Evolutionary conservation across 1,140 invertebrate species (phyloP), one percentile per base, ranked within the genome.

Genomic region (Drosophila tropicalis): DNA sequence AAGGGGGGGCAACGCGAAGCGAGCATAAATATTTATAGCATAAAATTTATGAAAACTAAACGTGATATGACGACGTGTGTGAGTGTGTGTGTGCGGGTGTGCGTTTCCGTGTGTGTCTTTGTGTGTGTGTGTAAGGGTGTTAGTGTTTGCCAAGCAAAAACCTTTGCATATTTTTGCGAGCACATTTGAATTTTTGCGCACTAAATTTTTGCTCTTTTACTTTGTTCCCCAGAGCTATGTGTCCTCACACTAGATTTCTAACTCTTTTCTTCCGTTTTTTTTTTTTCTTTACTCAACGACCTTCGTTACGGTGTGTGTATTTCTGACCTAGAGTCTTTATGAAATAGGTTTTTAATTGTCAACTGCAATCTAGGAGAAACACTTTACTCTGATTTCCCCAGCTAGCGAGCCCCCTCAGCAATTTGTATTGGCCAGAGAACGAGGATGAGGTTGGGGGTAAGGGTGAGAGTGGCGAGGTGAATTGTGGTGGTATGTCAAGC

Each of bases 41-140:
- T 19, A 65, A 89, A 84, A 87, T 87, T 83, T 84, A 87, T 87
- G 84, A 89, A 87, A 89, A 78, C 84, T 89, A 87, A 89, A 89
- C 84, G 83, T 87, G 84, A 76, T 70, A 34, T 41, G 19, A 57
- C 40, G 32, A 17, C 15, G 15, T 61, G 40, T 67, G 74, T 44
- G n/a, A n/a, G 54, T 25, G 40, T 25, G 32, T 62, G 68, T 66
- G 70, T 70, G 22, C 7, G 34, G 34, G 34, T 64, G 40, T 67
- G 74, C 39, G 54, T 25, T 29, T 4, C 3, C 29, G 34, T 58
- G 19, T 32, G 61, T 5, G 29, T 29, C 5, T 29, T 5, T 32
- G 15, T 0, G n/a, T 64, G 40, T 67, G 68, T 44, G 55, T 25
- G 40, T 36, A 40, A 66, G 62, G 60, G 70, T 70, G 22, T 25